Evolutionary conservation across 2,113 vertebrate species (phyloP).

Genomic region (Silurus glanis): DNA sequence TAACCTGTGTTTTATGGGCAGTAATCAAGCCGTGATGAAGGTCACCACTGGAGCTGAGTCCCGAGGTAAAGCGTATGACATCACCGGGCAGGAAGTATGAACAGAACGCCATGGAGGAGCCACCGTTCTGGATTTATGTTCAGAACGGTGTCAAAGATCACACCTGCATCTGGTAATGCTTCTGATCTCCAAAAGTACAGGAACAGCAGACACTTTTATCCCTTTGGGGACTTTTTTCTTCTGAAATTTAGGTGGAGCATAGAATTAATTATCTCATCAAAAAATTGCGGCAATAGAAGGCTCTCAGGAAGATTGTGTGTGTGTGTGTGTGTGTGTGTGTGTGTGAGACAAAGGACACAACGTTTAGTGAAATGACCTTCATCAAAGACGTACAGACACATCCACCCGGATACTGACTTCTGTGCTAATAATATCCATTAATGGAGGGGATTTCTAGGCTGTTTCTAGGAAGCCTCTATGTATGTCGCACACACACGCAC

Average conservation of each 20-base stretch:
- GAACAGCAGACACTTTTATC: neutral
- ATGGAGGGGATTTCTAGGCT: neutral
- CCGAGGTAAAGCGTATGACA: constrained; percentile 18
- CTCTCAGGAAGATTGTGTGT: neutral
- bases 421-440: neutral
- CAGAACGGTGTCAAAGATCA: constrained; percentile 31
- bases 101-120: neutral
- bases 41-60: neutral
- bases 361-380: neutral
- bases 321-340: neutral
- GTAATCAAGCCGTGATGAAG: neutral
- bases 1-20: too few species aligned
- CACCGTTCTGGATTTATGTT: constrained; percentile 30
- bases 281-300: neutral
- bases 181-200: neutral
- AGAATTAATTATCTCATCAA: neutral
- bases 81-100: constrained; percentile 20
- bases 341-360: neutral
- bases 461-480: neutral
- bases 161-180: constrained; percentile 21
- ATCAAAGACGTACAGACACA: neutral
- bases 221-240: neutral
- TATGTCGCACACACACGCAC: neutral
- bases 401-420: neutral
- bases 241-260: neutral